phyloP scores from a whole-genome alignment of 2,797 vertebrate species.

The Coluber constrictor region DNA sequence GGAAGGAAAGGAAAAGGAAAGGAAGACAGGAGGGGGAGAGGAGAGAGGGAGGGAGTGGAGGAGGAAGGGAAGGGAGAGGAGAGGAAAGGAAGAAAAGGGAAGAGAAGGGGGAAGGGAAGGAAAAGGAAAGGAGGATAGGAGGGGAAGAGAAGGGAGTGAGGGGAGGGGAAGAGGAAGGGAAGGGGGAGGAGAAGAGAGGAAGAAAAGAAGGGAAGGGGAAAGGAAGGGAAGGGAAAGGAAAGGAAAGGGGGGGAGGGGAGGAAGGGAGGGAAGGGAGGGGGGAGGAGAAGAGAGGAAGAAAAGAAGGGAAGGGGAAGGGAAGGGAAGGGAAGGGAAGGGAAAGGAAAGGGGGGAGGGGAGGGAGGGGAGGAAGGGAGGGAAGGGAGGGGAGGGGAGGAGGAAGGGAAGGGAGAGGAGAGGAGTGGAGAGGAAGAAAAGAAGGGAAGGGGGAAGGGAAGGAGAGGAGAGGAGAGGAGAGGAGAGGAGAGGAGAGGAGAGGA shows the following conservation, averaged over 20 bases:
- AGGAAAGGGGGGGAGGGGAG: no score
- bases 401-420: neutral
- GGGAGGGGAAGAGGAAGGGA: no score
- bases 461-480: accelerated
- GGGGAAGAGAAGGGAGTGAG: accelerated
- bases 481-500: no score
- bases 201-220: neutral
- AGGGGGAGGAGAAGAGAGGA: no score
- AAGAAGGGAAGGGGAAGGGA: neutral
- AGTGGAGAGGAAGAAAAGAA: neutral
- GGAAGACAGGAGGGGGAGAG: neutral
- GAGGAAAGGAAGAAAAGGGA: accelerated
- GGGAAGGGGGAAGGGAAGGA: neutral
- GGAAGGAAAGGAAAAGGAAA: no score
- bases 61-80: neutral
- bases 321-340: neutral
- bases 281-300: neutral
- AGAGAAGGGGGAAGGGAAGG: no score
- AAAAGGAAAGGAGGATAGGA: no score
- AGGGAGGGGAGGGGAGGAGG: no score
- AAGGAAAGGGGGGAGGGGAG: neutral
- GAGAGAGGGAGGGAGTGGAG: neutral
- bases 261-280: no score
- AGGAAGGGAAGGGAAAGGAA: neutral
- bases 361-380: neutral